Conservation (phyloP, 2,888 invertebrate species). For the Luperina testacea region DNA sequence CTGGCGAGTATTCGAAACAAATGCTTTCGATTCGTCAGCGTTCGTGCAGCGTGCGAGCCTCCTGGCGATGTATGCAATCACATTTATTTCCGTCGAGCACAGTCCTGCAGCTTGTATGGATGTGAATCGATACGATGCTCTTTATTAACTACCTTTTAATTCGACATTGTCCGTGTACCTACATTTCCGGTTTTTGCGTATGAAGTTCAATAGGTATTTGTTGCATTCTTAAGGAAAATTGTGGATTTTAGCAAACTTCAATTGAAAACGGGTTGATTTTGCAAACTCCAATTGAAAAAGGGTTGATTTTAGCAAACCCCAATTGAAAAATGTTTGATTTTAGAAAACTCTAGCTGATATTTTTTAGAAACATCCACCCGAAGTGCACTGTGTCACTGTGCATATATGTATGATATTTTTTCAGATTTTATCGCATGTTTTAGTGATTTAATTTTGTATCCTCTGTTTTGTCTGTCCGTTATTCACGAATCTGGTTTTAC, state of each 20-base stretch:
- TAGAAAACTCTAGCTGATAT: not conserved
- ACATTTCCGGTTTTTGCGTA: not conserved
- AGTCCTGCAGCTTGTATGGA: slow-evolving; percentile 19
- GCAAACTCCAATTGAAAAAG: not conserved
- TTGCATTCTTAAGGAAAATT: not conserved
- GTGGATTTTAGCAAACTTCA: not conserved
- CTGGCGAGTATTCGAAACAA: slow-evolving; percentile 39
- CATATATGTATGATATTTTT: not conserved
- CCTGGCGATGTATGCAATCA: slow-evolving; percentile 45
- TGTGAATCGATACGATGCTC: slow-evolving; percentile 41
- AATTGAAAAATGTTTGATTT: not conserved
- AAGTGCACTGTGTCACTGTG: not conserved
- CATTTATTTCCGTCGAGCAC: slow-evolving; percentile 45
- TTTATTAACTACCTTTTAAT: not conserved
- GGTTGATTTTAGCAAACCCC: not conserved
- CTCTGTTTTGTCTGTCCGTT: not conserved
- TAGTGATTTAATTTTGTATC: not conserved
- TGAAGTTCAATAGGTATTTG: too few species aligned
- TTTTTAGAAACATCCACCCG: not conserved
- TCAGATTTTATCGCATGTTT: not conserved
- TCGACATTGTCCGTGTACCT: not conserved
- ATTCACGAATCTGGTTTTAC: not conserved
- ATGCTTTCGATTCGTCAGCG: slow-evolving; percentile 54
- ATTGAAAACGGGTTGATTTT: not conserved
- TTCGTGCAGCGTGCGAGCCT: slow-evolving; percentile 33